Conservation (phyloP, 2,113 vertebrate genomes). For the Thunnus thynnus region DNA sequence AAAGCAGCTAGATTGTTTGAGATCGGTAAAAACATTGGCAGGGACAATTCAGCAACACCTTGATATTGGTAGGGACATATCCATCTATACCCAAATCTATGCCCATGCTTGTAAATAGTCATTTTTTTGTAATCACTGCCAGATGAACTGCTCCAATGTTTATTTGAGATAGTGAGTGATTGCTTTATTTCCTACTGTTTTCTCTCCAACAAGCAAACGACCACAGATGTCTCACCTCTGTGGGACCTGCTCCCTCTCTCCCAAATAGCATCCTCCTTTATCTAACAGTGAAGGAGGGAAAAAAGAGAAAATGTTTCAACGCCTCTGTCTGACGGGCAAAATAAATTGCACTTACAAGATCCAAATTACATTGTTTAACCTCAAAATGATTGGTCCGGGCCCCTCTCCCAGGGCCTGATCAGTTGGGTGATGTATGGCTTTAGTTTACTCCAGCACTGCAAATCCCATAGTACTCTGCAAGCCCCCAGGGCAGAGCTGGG, state of each 20-base stretch:
- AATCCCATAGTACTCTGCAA: conserved; percentile 81
- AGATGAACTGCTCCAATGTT: background rate
- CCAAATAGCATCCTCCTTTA: conserved; percentile 72
- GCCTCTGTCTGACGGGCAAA: conserved; percentile 81
- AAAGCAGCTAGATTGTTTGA: too few relatives aligned
- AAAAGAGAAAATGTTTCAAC: conserved; percentile 76
- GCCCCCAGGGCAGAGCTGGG: conserved; percentile 63
- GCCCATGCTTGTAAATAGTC: too few relatives aligned
- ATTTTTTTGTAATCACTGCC: conserved; percentile 8
- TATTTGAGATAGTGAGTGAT: conserved; percentile 38
- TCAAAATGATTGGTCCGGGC: conserved; percentile 85
- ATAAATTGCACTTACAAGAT: conserved; percentile 87
- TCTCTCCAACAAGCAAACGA: conserved; percentile 49
- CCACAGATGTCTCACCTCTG: conserved; percentile 61
- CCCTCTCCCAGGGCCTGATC: conserved; percentile 82
- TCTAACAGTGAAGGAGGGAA: conserved; percentile 54
- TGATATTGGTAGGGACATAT: too few relatives aligned
- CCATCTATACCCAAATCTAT: too few relatives aligned
- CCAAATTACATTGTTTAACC: conserved; percentile 90
- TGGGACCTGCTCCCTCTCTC: conserved; percentile 51
- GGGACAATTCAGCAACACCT: too few relatives aligned
- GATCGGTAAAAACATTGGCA: too few relatives aligned
- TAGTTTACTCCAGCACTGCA: conserved; percentile 82
- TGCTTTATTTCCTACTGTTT: conserved; percentile 43
- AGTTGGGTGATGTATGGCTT: conserved; percentile 86